These are phyloP conservation scores for Lagria hirta DNA, from an alignment of 2,888 invertebrate genomes.

Conservation along the genomic window DNA sequence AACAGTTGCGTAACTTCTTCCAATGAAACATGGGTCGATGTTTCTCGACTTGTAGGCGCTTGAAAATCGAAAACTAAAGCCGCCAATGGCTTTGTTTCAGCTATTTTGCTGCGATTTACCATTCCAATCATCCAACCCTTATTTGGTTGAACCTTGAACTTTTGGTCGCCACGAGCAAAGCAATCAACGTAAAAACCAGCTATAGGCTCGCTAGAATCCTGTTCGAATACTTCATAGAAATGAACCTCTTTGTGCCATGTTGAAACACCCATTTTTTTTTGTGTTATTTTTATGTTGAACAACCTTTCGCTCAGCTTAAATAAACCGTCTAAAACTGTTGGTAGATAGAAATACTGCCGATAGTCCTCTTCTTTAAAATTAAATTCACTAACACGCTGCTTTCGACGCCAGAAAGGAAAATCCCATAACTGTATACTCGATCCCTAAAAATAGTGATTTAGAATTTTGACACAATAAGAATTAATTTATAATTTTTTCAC, in stretches of 20 bases:
- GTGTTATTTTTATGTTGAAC: constrained; percentile 76
- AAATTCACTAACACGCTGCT: constrained; percentile 67
- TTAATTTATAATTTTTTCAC: too few species aligned
- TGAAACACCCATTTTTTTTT: constrained; percentile 64
- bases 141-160: constrained; percentile 61
- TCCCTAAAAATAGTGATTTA: too few species aligned
- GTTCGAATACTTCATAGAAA: constrained; percentile 78
- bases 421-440: constrained; percentile 76
- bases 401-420: constrained; percentile 82
- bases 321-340: constrained; percentile 75
- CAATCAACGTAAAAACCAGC: constrained; percentile 88
- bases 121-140: constrained; percentile 80
- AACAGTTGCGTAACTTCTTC: constrained; percentile 77
- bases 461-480: too few species aligned
- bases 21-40: constrained; percentile 72
- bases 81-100: constrained; percentile 70
- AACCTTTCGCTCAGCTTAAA: constrained; percentile 74
- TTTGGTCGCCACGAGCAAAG: constrained; percentile 68
- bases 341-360: constrained; percentile 80
- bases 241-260: constrained; percentile 87
- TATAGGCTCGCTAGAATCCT: constrained; percentile 63
- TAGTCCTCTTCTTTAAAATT: constrained; percentile 71
- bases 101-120: constrained; percentile 67
- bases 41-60: constrained; percentile 62
- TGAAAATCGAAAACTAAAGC: constrained; percentile 84